Base-by-base conservation (phyloP, 2,888 invertebrate genomes). In the Nudaria mundana region DNA sequence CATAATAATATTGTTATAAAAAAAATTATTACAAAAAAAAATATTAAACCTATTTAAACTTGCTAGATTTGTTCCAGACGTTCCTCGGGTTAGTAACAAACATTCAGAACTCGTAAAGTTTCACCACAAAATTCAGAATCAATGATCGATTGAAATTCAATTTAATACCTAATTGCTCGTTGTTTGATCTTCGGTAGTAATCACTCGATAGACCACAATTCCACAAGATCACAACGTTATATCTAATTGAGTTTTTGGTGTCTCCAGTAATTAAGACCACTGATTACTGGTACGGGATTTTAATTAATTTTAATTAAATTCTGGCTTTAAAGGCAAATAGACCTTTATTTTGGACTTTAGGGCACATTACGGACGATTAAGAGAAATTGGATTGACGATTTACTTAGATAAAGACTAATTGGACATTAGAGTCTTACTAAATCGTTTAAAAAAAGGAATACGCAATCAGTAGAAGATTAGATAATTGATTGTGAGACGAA, bases 71-170 rank as follows among this genome's bases (percentile, higher is more conserved):
- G n/a, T n/a, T n/a, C n/a, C n/a, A n/a, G n/a, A n/a, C n/a, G n/a
- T n/a, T n/a, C n/a, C n/a, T n/a, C n/a, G n/a, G n/a, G n/a, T n/a
- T n/a, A n/a, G n/a, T n/a, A n/a, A n/a, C n/a, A n/a, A n/a, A n/a
- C n/a, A n/a, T n/a, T n/a, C n/a, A n/a, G n/a, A n/a, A n/a, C n/a
- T n/a, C n/a, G n/a, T n/a, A n/a, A n/a, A n/a, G n/a, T n/a, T n/a
- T n/a, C n/a, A n/a, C n/a, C n/a, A n/a, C n/a, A n/a, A n/a, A n/a
- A n/a, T n/a, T n/a, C n/a, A n/a, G n/a, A n/a, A n/a, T n/a, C n/a
- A n/a, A n/a, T n/a, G n/a, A n/a, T 63, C 44, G 38, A 60, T 56
- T 48, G 30, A 30, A 52, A 52, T 56, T 51, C 38, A 52, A 59
- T 59, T 48, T 49, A 41, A 42, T 37, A 44, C 40, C 7, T 53